phyloP scores from a whole-genome alignment of 2,113 vertebrate genomes.

The Garra rufa region DNA sequence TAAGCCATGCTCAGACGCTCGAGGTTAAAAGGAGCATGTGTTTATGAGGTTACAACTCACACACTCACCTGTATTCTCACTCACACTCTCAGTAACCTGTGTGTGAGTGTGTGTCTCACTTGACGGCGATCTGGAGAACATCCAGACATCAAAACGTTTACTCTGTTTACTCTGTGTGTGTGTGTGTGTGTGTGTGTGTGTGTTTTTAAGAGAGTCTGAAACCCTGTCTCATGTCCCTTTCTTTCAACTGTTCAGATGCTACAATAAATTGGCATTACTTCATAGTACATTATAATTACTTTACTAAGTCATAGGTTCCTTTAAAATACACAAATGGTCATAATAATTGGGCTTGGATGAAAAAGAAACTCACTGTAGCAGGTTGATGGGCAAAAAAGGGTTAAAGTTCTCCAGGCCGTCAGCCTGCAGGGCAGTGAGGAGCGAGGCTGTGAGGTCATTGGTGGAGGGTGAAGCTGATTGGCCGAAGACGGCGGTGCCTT shows the following conservation, averaged over 20 bases:
- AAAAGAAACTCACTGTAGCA: constrained; percentile 78
- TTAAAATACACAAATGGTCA: not conserved
- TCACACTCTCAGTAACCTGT: constrained; percentile 53
- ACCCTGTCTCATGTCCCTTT: not conserved
- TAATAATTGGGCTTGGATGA: not conserved
- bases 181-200: not conserved
- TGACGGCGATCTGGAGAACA: constrained; percentile 67
- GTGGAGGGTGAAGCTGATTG: constrained; percentile 79
- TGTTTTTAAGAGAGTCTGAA: not conserved
- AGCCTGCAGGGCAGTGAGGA: constrained; percentile 73
- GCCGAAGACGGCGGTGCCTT: constrained; percentile 77
- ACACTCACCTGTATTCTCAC: constrained; percentile 75
- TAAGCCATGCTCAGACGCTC: constrained; percentile 35
- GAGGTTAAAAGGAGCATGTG: constrained; percentile 44
- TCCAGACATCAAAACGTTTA: constrained; percentile 53
- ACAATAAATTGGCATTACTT: not conserved
- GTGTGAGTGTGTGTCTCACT: constrained; percentile 56
- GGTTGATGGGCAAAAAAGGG: constrained; percentile 81
- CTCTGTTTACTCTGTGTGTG: constrained; percentile 13
- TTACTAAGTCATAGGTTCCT: not conserved
- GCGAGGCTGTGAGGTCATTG: constrained; percentile 76
- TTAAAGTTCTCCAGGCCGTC: constrained; percentile 78
- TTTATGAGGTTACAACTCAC: constrained; percentile 59
- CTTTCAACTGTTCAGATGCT: not conserved
- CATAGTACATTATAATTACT: not conserved